These are phyloP conservation scores for Ptilorrhoa leucosticta DNA, from an alignment of 2,113 vertebrate species.

Conservation along the genomic window DNA sequence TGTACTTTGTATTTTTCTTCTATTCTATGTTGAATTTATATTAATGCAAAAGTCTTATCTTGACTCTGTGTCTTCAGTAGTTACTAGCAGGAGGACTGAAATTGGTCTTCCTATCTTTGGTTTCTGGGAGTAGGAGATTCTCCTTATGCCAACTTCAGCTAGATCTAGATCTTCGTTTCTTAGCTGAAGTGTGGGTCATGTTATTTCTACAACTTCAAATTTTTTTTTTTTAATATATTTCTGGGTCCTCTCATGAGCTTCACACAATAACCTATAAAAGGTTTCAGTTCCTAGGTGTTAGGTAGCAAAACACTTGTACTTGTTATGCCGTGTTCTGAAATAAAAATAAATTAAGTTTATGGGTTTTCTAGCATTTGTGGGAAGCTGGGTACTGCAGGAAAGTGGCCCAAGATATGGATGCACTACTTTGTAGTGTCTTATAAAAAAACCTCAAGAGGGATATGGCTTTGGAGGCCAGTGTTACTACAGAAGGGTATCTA, in stretches of 20 bases:
- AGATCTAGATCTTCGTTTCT: not conserved
- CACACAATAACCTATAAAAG: not conserved
- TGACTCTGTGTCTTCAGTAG: not conserved
- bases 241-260: not conserved
- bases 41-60: not conserved
- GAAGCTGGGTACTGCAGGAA: not conserved
- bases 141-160: not conserved
- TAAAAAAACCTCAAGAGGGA: accelerated
- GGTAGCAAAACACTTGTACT: not conserved
- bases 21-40: not conserved
- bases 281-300: not conserved
- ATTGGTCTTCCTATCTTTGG: not conserved
- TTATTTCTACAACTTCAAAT: not conserved
- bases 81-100: not conserved
- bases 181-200: not conserved
- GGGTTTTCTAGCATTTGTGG: not conserved
- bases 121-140: not conserved
- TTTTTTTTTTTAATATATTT: not conserved
- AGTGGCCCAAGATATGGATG: not conserved
- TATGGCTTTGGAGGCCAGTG: not conserved
- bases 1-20: not conserved
- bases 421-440: not conserved
- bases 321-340: not conserved
- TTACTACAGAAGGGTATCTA: not conserved
- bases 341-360: not conserved